Percentiles rank a stretch among this genome's conserved stretches.
Conservation (phyloP, 2,797 vertebrate species). For the Chiloscyllium punctatum region DNA sequence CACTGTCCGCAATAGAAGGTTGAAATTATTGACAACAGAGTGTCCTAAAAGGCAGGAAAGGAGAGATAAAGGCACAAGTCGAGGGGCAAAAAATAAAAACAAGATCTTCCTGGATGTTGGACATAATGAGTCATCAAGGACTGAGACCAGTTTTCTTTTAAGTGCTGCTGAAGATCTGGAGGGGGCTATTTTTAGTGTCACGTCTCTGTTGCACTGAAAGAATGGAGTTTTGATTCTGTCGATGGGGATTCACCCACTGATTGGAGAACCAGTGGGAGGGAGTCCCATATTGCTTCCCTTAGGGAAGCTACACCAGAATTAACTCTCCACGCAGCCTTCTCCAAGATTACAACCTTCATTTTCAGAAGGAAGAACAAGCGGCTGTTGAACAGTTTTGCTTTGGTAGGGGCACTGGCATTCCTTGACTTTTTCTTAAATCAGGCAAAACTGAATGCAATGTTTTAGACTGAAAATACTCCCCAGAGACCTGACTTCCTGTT, state of each 20-base stretch:
- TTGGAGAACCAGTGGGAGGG: too few species aligned
- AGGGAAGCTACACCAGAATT: too few species aligned
- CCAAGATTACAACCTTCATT: background rate
- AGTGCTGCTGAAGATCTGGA: background rate
- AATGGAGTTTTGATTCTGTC: too few species aligned
- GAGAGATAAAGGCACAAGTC: background rate
- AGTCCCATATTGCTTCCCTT: too few species aligned
- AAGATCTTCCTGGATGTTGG: background rate
- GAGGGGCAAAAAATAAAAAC: background rate
- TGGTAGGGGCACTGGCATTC: background rate
- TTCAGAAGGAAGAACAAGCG: background rate
- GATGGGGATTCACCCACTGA: too few species aligned
- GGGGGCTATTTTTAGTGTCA: background rate
- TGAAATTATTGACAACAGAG: background rate
- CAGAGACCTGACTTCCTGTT: background rate
- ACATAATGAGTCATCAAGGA: background rate
- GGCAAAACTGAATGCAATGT: background rate
- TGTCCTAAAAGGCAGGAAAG: background rate
- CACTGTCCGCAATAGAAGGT: background rate
- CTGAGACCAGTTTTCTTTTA: background rate
- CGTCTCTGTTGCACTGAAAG: background rate
- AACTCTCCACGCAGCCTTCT: background rate
- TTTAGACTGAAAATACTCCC: background rate
- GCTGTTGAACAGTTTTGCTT: too few species aligned
- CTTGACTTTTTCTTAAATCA: background rate